phyloP scores from a whole-genome alignment of 2,797 vertebrate species.

The Pangasius larnaudii region DNA sequence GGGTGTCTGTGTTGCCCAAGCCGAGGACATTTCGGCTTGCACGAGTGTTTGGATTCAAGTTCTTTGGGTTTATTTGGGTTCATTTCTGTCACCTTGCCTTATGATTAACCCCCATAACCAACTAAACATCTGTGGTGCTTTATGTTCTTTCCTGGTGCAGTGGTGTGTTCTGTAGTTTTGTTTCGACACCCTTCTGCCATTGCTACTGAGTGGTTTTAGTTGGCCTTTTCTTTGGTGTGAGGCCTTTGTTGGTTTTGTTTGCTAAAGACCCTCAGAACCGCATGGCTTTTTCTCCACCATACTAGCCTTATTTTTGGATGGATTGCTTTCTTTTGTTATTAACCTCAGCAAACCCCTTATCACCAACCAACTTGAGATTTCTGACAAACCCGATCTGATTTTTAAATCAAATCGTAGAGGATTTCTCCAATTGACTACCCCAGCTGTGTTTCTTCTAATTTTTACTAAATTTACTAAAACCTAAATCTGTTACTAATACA shows the following conservation, averaged over 20 bases:
- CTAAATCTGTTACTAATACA: slow-evolving; percentile 77
- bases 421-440: slow-evolving; percentile 67
- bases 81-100: slow-evolving; percentile 34
- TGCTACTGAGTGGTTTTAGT: slow-evolving; percentile 57
- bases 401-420: slow-evolving; percentile 76
- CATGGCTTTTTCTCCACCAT: slow-evolving; percentile 76
- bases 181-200: slow-evolving; percentile 44
- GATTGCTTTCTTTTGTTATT: slow-evolving; percentile 74
- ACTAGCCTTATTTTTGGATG: slow-evolving; percentile 68
- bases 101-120: slow-evolving; percentile 54
- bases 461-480: slow-evolving; percentile 76
- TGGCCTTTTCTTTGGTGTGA: slow-evolving; percentile 49
- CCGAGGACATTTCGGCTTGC: slow-evolving; percentile 64
- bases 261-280: slow-evolving; percentile 59
- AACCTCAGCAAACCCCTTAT: slow-evolving; percentile 68
- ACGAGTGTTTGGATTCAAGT: slow-evolving; percentile 59
- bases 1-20: slow-evolving; percentile 62
- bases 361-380: slow-evolving; percentile 60
- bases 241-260: slow-evolving; percentile 58
- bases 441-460: slow-evolving; percentile 55
- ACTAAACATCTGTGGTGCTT: slow-evolving; percentile 44
- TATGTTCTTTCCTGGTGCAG: slow-evolving; percentile 53
- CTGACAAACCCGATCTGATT: slow-evolving; percentile 70
- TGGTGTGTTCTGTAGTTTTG: slow-evolving; percentile 56
- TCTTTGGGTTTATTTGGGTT: slow-evolving; percentile 8